phyloP scores from a whole-genome alignment of 2,888 invertebrate genomes.

The Erebia epiphron region DNA sequence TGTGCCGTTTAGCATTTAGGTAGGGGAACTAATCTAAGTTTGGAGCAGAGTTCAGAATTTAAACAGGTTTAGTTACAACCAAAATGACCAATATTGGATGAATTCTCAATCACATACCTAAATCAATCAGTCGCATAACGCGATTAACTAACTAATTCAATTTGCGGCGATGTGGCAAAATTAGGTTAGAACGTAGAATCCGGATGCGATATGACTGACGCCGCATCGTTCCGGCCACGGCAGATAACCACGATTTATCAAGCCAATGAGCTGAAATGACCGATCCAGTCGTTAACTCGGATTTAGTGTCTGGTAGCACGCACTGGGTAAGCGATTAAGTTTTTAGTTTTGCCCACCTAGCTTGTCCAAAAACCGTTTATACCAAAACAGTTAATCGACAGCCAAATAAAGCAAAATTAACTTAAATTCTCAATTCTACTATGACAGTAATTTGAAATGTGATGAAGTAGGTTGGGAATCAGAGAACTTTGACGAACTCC shows the following conservation, averaged over 20 bases:
- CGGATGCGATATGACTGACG: neutral
- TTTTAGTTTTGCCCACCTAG: slow-evolving; percentile 24
- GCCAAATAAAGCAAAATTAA: too few relatives aligned
- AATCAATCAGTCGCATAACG: neutral
- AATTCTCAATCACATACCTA: neutral
- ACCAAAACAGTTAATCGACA: too few relatives aligned
- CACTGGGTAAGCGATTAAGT: slow-evolving; percentile 7
- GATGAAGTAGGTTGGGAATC: too few relatives aligned
- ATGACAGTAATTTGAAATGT: too few relatives aligned
- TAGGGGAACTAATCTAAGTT: too few relatives aligned
- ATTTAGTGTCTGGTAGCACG: slow-evolving; percentile 28
- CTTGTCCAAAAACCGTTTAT: neutral
- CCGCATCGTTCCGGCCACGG: slow-evolving; percentile 18
- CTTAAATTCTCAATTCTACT: too few relatives aligned
- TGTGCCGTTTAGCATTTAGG: too few relatives aligned
- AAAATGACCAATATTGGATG: too few relatives aligned
- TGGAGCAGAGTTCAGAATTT: too few relatives aligned
- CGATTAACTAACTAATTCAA: neutral
- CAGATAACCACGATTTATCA: slow-evolving; percentile 25
- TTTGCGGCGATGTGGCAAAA: neutral
- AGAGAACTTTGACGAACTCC: too few relatives aligned
- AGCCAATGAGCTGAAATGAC: slow-evolving; percentile 33
- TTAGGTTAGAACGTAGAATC: slow-evolving; percentile 8
- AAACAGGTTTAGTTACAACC: too few relatives aligned
- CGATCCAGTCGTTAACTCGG: slow-evolving; percentile 27